Evolutionary conservation across 2,888 invertebrate genomes (phyloP), one percentile per base, ranked within the genome.

Genomic region (Teinopalpus imperialis): DNA sequence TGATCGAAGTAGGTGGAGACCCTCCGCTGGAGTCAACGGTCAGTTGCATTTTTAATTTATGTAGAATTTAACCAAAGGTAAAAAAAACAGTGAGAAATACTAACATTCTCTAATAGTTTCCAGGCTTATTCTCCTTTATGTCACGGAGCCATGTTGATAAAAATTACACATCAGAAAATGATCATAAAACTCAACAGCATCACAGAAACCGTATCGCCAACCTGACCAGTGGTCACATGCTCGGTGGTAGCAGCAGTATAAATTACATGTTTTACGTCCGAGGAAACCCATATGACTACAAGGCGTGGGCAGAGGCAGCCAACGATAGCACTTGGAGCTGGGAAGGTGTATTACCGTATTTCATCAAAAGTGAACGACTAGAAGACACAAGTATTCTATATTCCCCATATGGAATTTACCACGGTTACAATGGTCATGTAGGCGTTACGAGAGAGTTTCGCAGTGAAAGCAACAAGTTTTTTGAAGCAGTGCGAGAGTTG

Each of bases 1-100:
- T 94, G 0, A 74, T 94, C 2, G 93, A 93, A 71, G 93, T 93
- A 2, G 93, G 93, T 48, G 79, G 46, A 5, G 51, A 54, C 27
- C 56, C 56, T 6, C 49, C 52, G 1, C 1, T 54, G 1, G 56
- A 55, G 18, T 46, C 50, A 4, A 42, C 36, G 34, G 52, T 54
- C 6, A 41, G 52, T 50, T 12, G 4, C 3, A 10, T n/a, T n/a
- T n/a, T n/a, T n/a, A n/a, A n/a, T n/a, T n/a, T n/a, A n/a, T n/a
- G n/a, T n/a, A n/a, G n/a, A n/a, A n/a, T n/a, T n/a, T n/a, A n/a
- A n/a, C n/a, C n/a, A n/a, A n/a, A n/a, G n/a, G n/a, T n/a, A n/a
- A n/a, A n/a, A n/a, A n/a, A n/a, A n/a, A n/a, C n/a, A n/a, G n/a
- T n/a, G n/a, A n/a, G 9, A n/a, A 1, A 18, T 20, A 30, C 0